Evolutionary conservation across 2,888 invertebrate genomes (phyloP).

Genomic region (Tenthredo distinguenda): DNA sequence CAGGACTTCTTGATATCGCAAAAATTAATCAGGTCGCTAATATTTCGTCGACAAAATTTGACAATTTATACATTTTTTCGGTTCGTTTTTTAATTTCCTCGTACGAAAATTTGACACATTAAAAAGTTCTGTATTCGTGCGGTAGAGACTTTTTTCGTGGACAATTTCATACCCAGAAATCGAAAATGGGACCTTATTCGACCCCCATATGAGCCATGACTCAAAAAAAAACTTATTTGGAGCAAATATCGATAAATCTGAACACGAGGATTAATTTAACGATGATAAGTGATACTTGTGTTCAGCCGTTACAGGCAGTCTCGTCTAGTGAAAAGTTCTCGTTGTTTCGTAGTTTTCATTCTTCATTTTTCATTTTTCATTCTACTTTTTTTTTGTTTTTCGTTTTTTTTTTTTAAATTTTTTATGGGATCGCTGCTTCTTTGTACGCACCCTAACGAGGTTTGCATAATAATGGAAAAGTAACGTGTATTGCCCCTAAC

Average conservation of each 20-base stretch:
- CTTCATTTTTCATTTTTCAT: background rate
- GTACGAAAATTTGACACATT: too few relatives aligned
- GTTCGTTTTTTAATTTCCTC: background rate
- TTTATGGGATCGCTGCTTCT: slow-evolving; percentile 11
- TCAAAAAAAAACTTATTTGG: background rate
- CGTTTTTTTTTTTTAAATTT: background rate
- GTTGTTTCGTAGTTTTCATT: background rate
- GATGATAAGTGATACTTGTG: background rate
- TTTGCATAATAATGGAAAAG: slow-evolving; percentile 43
- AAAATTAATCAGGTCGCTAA: background rate
- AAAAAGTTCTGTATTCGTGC: background rate
- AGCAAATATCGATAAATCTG: background rate
- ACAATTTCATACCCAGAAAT: background rate
- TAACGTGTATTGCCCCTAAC: slow-evolving; percentile 37
- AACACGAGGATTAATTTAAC: background rate
- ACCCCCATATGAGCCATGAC: background rate
- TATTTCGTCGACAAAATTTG: background rate
- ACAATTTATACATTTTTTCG: background rate
- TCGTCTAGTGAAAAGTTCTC: background rate
- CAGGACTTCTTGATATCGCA: background rate
- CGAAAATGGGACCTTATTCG: background rate
- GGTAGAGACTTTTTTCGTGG: background rate
- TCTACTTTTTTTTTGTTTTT: background rate
- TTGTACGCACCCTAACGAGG: slow-evolving; percentile 36
- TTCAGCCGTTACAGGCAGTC: background rate